A percentile compares a stretch with the other conserved stretches of the same genome.
Conservation (phyloP, 2,888 invertebrate species). For the Mesopsocus fuscifrons region DNA sequence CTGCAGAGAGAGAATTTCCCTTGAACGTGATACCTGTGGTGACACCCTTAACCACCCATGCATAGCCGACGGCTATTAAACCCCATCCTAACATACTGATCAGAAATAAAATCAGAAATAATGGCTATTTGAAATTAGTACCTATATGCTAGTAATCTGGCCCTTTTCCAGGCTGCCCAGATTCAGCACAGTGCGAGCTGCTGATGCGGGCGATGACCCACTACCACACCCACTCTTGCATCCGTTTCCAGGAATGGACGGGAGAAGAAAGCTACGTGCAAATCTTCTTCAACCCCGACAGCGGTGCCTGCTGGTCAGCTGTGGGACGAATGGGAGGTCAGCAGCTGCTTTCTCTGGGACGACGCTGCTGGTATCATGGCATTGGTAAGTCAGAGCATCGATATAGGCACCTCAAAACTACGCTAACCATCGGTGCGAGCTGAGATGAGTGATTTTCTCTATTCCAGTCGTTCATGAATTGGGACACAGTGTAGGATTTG, state of each 20-base stretch:
- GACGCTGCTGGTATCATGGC: constrained; percentile 25
- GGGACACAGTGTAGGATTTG: constrained; percentile 28
- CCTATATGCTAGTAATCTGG: no score
- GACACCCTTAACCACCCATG: no score
- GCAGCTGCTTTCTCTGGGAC: constrained; percentile 28
- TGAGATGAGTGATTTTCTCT: neutral
- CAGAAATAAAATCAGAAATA: no score
- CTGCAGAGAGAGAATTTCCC: no score
- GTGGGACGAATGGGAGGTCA: constrained; percentile 28
- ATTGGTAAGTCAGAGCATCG: constrained; percentile 18
- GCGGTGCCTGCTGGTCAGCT: constrained; percentile 20
- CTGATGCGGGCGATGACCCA: constrained; percentile 20
- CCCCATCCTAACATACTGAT: no score
- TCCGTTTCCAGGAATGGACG: constrained; percentile 23
- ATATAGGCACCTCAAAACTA: no score
- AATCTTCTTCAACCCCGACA: constrained; percentile 19
- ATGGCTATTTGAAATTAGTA: no score
- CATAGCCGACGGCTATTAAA: no score
- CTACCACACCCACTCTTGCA: constrained; percentile 21
- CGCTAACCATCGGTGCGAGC: no score
- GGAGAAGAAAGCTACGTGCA: constrained; percentile 22
- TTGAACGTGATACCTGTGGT: no score
- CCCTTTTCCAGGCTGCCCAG: constrained; percentile 18
- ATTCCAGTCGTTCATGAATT: constrained; percentile 26
- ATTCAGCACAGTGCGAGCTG: constrained; percentile 19